Conservation (phyloP, 2,797 vertebrate species). For the Austrolebias charrua region DNA sequence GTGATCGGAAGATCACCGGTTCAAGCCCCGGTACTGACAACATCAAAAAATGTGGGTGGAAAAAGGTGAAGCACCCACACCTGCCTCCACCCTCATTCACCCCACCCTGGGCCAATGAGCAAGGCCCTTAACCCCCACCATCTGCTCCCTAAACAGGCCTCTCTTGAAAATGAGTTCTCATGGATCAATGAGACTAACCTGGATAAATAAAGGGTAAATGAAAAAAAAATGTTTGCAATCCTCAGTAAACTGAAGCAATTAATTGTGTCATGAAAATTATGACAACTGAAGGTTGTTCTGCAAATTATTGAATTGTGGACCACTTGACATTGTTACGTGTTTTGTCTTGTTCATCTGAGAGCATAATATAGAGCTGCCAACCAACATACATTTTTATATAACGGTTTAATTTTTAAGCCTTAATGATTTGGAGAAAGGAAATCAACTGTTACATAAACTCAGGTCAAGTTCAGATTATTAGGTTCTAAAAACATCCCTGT, state of each 20-base stretch:
- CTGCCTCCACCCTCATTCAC: too few relatives aligned
- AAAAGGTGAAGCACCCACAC: too few relatives aligned
- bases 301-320: background rate
- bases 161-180: too few relatives aligned
- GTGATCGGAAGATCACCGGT: too few relatives aligned
- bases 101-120: too few relatives aligned
- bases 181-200: too few relatives aligned
- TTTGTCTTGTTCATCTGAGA: background rate
- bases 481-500: slow-evolving; percentile 31
- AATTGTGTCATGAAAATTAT: background rate
- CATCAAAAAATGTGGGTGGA: too few relatives aligned
- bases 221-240: background rate
- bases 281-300: background rate
- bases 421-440: background rate
- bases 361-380: background rate
- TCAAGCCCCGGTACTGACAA: too few relatives aligned
- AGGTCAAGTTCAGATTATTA: slow-evolving; percentile 22
- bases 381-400: background rate
- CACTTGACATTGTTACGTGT: background rate
- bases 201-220: too few relatives aligned
- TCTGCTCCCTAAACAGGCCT: too few relatives aligned
- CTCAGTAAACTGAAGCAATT: background rate
- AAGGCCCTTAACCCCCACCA: too few relatives aligned
- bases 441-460: background rate
- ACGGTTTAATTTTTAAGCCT: background rate